Evolutionary conservation across 2,113 vertebrate species (phyloP).

Genomic region (Sebastes schlegelii): DNA sequence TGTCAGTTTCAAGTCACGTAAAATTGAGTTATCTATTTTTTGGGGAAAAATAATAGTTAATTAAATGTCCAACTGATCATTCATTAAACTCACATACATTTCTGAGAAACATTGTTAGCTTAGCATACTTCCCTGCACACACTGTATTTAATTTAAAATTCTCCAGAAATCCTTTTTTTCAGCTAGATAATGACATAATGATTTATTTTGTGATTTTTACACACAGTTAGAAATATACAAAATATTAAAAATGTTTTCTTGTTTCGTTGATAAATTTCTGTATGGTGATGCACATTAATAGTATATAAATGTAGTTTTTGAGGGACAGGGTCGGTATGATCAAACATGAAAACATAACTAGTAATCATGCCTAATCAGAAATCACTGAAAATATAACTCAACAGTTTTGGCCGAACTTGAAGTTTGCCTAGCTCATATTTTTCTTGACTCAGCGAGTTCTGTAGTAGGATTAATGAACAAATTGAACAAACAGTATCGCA

Average conservation of each 20-base stretch:
- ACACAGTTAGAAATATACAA: too few species aligned
- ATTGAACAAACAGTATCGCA: not conserved
- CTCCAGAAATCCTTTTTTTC: too few species aligned
- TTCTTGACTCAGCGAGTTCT: not conserved
- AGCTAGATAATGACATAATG: too few species aligned
- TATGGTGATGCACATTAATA: not conserved
- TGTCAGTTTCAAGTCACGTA: too few species aligned
- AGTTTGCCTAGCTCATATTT: not conserved
- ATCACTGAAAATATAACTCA: not conserved
- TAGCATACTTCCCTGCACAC: too few species aligned
- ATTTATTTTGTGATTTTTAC: too few species aligned
- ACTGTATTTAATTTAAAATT: too few species aligned
- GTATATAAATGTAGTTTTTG: not conserved
- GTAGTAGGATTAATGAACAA: not conserved
- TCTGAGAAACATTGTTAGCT: not conserved
- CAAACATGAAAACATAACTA: not conserved
- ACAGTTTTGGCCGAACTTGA: not conserved
- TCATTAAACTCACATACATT: not conserved
- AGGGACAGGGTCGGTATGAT: not conserved
- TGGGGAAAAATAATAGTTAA: too few species aligned
- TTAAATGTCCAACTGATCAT: too few species aligned
- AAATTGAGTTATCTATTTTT: too few species aligned
- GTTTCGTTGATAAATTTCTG: too few species aligned
- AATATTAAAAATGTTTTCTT: not conserved
- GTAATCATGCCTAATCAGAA: not conserved